phyloP scores from a whole-genome alignment of 2,113 vertebrate genomes.

The Murina feae region DNA sequence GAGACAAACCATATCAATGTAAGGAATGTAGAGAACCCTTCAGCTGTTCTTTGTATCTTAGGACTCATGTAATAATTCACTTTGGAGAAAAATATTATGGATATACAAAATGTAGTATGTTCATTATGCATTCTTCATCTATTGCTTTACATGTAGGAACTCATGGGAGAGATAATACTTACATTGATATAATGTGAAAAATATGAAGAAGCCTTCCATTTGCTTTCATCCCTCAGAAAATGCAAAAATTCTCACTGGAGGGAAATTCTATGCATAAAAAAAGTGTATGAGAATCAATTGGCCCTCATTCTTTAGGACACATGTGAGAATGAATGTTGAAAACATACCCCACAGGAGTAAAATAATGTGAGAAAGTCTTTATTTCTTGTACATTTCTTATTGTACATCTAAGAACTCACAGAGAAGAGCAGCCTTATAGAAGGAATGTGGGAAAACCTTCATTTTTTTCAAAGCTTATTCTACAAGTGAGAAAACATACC shows the following conservation, averaged over 20 bases:
- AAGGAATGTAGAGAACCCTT: not conserved
- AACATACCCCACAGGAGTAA: not conserved
- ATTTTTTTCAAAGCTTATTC: not conserved
- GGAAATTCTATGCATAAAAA: not conserved
- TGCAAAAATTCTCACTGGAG: not conserved
- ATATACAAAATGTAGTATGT: not conserved
- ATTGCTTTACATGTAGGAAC: not conserved
- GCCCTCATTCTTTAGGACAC: not conserved
- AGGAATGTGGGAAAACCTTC: slow-evolving; percentile 21
- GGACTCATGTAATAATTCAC: not conserved
- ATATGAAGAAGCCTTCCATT: not conserved
- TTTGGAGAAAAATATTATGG: not conserved
- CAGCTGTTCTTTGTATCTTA: slow-evolving; percentile 1
- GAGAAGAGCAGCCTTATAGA: not conserved
- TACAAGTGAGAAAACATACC: not conserved
- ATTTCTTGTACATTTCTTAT: not conserved
- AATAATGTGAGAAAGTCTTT: not conserved
- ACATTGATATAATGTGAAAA: not conserved
- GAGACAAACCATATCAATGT: not conserved
- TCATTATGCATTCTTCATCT: not conserved
- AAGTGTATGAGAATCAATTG: not conserved
- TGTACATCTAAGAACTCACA: not conserved
- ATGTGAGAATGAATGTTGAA: slow-evolving; percentile 54
- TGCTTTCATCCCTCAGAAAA: slow-evolving; percentile 3
- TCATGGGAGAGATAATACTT: not conserved